These are phyloP conservation scores for Coronaproctus castanopsis DNA, from an alignment of 2,888 invertebrate genomes.

Conservation along the genomic window DNA sequence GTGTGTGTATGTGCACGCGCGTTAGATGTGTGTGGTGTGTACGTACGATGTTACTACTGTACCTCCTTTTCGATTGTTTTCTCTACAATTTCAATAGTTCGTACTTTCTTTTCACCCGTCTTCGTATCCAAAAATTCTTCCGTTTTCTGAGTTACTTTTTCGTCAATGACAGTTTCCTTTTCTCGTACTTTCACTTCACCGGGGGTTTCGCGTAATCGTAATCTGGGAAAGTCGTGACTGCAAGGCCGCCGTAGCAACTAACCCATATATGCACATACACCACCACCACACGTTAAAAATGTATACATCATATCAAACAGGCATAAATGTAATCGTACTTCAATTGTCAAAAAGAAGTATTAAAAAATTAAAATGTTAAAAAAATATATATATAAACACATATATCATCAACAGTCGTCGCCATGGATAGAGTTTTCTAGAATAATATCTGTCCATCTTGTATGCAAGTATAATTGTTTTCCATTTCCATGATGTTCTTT, in stretches of 20 bases:
- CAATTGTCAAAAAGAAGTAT: no score
- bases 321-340: no score
- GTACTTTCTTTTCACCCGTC: conserved; percentile 65
- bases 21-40: no score
- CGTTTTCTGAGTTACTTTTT: conserved; percentile 65
- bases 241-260: conserved; percentile 33
- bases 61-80: conserved; percentile 92
- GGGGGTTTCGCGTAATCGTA: conserved; percentile 68
- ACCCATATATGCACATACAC: conserved; percentile 9
- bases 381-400: no score
- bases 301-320: conserved; percentile 10
- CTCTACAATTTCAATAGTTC: conserved; percentile 84
- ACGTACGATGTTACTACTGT: no score
- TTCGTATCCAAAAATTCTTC: conserved; percentile 72
- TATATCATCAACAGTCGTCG: no score
- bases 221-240: conserved; percentile 54
- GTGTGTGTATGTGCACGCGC: no score
- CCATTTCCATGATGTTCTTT: no score
- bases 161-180: conserved; percentile 72
- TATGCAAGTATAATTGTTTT: no score
- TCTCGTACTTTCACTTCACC: conserved; percentile 68
- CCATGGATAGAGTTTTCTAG: no score
- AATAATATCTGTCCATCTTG: no score
- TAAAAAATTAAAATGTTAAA: no score
- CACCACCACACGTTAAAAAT: conserved; percentile 14